Evolutionary conservation across 2,888 invertebrate species (phyloP).

Genomic region (Hydrotaea cyrtoneurina): DNA sequence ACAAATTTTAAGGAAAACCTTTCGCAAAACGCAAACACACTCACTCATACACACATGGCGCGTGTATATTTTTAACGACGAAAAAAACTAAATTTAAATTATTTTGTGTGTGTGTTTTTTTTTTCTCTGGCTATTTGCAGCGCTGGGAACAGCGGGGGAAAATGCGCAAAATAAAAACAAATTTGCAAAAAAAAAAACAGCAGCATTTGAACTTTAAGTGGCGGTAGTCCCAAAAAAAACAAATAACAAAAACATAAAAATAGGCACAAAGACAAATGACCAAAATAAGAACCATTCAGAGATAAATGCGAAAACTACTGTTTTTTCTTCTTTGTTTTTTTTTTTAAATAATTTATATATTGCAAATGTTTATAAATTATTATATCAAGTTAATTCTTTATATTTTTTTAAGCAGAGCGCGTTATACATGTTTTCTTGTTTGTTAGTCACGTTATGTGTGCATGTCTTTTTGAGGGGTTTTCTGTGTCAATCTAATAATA

Average conservation of each 20-base stretch:
- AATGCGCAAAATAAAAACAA: background rate
- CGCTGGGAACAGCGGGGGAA: background rate
- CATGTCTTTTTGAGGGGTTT: too few relatives aligned
- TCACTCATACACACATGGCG: conserved; percentile 1
- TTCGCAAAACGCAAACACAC: background rate
- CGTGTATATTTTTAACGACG: conserved; percentile 40
- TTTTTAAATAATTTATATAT: background rate
- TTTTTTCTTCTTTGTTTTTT: too few relatives aligned
- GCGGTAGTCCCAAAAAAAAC: background rate
- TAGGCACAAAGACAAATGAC: background rate
- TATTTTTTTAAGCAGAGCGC: too few relatives aligned
- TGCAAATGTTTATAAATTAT: too few relatives aligned
- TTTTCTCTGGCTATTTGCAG: conserved; percentile 12
- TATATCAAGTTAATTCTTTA: too few relatives aligned
- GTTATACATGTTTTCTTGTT: too few relatives aligned
- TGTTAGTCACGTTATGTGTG: too few relatives aligned
- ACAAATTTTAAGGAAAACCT: background rate
- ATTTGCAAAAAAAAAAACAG: background rate
- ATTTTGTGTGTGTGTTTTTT: background rate
- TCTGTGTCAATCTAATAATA: too few relatives aligned
- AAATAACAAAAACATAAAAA: background rate
- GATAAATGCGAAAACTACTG: background rate
- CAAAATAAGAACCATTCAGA: background rate
- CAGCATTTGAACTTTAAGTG: background rate
- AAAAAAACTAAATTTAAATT: conserved; percentile 50